Conservation (phyloP, 2,113 vertebrate species). For the Pardalotus punctatus region DNA sequence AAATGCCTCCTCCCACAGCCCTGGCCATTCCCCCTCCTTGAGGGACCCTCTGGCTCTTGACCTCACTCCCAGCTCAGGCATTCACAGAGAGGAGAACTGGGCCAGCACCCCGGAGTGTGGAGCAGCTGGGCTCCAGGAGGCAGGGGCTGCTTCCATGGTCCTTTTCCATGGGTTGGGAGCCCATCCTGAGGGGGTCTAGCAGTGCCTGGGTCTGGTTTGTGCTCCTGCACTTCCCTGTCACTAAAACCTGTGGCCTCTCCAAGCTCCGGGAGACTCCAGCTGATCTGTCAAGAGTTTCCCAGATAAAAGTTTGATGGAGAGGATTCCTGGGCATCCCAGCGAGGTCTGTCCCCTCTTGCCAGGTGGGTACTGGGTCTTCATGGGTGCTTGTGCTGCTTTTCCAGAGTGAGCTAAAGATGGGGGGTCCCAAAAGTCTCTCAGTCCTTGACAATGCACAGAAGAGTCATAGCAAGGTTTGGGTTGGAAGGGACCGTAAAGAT, state of each 20-base stretch:
- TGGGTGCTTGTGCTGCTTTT: background rate
- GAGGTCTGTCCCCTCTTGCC: background rate
- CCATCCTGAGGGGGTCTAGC: background rate
- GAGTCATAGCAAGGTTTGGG: background rate
- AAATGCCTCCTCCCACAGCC: background rate
- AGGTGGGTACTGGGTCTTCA: background rate
- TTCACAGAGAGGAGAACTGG: background rate
- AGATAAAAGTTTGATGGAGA: background rate
- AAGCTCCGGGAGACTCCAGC: background rate
- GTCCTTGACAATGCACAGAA: background rate
- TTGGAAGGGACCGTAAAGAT: background rate
- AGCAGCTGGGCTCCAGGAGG: background rate
- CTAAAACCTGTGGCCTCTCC: background rate
- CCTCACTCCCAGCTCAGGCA: accelerated
- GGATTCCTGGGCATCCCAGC: background rate
- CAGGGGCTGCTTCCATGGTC: background rate
- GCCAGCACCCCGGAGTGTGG: background rate
- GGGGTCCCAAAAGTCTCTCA: background rate
- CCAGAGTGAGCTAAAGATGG: background rate
- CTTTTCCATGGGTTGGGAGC: background rate
- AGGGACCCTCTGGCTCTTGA: background rate
- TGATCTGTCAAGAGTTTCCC: background rate
- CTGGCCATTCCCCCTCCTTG: background rate
- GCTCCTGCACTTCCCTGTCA: background rate
- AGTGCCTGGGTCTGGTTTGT: background rate